phyloP scores from a whole-genome alignment of 2,113 vertebrate genomes.

The Equus przewalskii region DNA sequence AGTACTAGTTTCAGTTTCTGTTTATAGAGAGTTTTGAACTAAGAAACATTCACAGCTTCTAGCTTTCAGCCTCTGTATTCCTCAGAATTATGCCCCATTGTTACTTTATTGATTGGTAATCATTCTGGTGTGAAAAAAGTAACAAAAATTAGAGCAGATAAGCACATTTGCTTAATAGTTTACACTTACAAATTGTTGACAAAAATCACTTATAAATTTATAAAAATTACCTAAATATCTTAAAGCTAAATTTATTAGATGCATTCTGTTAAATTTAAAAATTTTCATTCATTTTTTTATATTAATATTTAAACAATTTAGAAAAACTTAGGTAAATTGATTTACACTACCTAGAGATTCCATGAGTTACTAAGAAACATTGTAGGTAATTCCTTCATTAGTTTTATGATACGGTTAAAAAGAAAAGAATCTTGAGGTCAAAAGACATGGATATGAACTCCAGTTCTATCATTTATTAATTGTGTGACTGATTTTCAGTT shows the following conservation, averaged over 20 bases:
- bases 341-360: not conserved
- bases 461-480: not conserved
- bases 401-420: not conserved
- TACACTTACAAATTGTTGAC: not conserved
- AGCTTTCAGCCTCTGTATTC: not conserved
- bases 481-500: not conserved
- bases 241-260: constrained; percentile 21
- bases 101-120: not conserved
- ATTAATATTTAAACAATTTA: not conserved
- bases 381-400: not conserved
- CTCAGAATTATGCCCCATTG: not conserved
- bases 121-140: not conserved
- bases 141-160: not conserved
- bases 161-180: not conserved
- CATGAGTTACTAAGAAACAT: not conserved
- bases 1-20: not conserved
- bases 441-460: not conserved
- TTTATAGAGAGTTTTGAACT: constrained; percentile 8
- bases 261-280: not conserved
- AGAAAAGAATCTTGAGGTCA: not conserved
- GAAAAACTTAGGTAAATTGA: not conserved
- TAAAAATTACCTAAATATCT: not conserved
- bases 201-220: no score
- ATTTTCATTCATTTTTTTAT: not conserved
- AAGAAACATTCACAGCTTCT: not conserved